These are phyloP conservation scores for Lypha dubia DNA, from an alignment of 2,888 invertebrate species.

Conservation along the genomic window DNA sequence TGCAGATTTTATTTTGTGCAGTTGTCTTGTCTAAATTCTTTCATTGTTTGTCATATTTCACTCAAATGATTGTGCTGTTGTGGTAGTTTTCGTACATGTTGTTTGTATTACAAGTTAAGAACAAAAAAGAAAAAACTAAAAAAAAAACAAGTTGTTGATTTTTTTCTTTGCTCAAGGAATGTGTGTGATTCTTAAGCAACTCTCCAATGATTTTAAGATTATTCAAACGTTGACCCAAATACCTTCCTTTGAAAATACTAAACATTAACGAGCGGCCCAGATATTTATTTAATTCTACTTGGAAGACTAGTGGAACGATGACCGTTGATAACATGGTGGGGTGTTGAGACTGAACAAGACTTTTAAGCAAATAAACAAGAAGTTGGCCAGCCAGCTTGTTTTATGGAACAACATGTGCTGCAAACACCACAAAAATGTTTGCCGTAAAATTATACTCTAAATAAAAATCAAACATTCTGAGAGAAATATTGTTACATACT, in stretches of 20 bases:
- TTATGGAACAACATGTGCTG: background rate
- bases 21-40: constrained; percentile 11
- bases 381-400: background rate
- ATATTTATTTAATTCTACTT: constrained; percentile 17
- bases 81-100: background rate
- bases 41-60: constrained; percentile 54
- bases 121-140: no score
- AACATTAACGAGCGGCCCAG: constrained; percentile 13
- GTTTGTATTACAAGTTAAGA: constrained; percentile 27
- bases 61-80: constrained; percentile 4
- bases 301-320: background rate
- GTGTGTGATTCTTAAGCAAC: constrained; percentile 37
- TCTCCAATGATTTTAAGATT: constrained; percentile 49
- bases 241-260: constrained; percentile 43
- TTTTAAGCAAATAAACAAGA: background rate
- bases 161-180: constrained; percentile 28
- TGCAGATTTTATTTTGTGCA: background rate
- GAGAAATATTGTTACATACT: background rate
- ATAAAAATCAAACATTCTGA: background rate
- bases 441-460: background rate
- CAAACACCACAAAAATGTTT: background rate
- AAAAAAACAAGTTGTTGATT: constrained; percentile 42
- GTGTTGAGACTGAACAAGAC: background rate
- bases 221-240: constrained; percentile 68
- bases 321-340: constrained; percentile 22